Conservation (phyloP, 2,113 vertebrate species). For the Gasterosteus aculeatus region DNA sequence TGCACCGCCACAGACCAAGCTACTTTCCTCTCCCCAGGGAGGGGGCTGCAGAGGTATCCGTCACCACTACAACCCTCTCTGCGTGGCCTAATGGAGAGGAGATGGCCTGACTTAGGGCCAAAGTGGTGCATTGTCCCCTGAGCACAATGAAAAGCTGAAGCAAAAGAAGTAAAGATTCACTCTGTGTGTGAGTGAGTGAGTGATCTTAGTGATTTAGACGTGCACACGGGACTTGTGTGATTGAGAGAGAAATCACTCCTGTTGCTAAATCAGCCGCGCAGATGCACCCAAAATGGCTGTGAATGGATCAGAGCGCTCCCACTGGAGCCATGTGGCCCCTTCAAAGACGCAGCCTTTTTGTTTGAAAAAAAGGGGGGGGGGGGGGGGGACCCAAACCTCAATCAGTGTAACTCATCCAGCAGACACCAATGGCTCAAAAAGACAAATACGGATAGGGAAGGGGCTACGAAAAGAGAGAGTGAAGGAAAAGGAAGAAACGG, state of each 20-base stretch:
- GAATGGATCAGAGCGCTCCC: conserved; percentile 66
- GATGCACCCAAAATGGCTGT: conserved; percentile 64
- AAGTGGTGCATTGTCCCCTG: conserved; percentile 50
- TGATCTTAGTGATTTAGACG: conserved; percentile 34
- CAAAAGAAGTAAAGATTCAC: conserved; percentile 48
- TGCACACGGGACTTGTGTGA: conserved; percentile 18
- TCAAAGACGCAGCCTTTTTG: conserved; percentile 71
- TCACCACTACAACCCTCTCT: conserved; percentile 59
- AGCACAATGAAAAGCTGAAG: conserved; percentile 44
- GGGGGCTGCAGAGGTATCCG: conserved; percentile 61
- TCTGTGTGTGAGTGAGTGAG: conserved; percentile 9
- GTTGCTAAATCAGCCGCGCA: conserved; percentile 74
- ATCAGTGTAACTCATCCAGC: conserved; percentile 61
- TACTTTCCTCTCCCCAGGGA: conserved; percentile 46
- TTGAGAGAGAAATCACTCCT: conserved; percentile 23
- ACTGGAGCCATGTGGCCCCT: conserved; percentile 73
- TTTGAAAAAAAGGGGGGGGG: conserved; percentile 32
- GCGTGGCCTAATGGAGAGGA: conserved; percentile 68
- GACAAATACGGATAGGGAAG: conserved; percentile 37
- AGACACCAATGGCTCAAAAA: conserved; percentile 56
- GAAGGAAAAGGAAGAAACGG: conserved; percentile 30
- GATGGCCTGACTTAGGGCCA: conserved; percentile 63
- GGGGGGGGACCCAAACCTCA: conserved; percentile 38
- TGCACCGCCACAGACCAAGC: conserved; percentile 14
- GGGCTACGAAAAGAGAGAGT: conserved; percentile 26